Percentiles rank a stretch among this genome's conserved stretches.
phyloP scores from a whole-genome alignment of 1,140 invertebrate genomes.

The Camponotus floridanus region DNA sequence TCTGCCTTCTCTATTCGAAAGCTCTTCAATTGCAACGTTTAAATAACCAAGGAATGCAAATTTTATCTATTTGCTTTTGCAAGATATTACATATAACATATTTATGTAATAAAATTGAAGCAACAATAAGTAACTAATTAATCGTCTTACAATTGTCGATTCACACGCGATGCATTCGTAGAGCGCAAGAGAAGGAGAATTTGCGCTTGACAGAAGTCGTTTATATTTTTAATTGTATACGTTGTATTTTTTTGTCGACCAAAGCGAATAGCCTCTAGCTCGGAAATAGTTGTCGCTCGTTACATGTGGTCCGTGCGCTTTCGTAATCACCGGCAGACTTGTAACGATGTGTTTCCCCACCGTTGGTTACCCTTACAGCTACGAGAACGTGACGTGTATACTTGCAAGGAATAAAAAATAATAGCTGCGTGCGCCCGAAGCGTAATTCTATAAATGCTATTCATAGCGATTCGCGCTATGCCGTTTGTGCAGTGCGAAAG shows the following conservation, averaged over 20 bases:
- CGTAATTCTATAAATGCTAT: conserved; percentile 13
- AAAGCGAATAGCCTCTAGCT: not conserved
- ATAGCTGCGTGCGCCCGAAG: not conserved
- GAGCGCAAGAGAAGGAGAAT: not conserved
- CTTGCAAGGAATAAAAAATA: conserved; percentile 19
- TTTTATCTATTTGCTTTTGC: not conserved
- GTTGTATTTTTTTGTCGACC: conserved; percentile 29
- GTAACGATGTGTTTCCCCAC: conserved; percentile 39
- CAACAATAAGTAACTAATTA: not conserved
- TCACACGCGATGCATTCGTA: not conserved
- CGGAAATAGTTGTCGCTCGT: conserved; percentile 39
- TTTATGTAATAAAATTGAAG: not conserved
- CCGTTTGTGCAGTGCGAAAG: not conserved
- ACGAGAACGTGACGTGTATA: conserved; percentile 36
- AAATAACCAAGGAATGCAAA: not conserved
- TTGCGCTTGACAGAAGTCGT: conserved; percentile 24
- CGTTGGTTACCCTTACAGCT: conserved; percentile 10
- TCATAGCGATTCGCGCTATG: conserved; percentile 3
- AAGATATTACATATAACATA: not conserved
- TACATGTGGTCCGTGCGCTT: not conserved
- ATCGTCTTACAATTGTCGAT: not conserved
- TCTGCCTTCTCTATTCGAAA: not conserved
- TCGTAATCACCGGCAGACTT: conserved; percentile 40
- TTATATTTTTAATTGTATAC: conserved; percentile 59
- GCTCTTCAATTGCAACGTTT: not conserved